A percentile compares a stretch with the other conserved stretches of the same genome.
Evolutionary conservation across 53 echinoderm and acorn worm species (phyloP).

Genomic region (Antedon mediterranea): DNA sequence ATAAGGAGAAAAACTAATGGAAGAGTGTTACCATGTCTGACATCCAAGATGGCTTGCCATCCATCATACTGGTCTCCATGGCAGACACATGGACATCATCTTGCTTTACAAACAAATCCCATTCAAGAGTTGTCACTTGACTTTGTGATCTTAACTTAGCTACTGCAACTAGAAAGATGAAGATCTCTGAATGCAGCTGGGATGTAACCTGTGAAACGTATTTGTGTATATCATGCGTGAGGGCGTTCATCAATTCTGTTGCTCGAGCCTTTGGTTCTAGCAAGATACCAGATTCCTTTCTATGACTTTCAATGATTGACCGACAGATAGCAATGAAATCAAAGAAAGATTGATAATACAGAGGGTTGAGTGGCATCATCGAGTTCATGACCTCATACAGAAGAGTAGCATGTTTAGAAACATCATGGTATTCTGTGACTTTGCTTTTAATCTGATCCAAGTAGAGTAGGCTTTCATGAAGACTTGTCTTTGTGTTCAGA

Average conservation of each 20-base stretch:
- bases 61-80: neutral
- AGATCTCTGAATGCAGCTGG: slow-evolving; percentile 48
- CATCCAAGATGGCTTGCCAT: slow-evolving; percentile 1
- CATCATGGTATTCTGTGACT: slow-evolving; percentile 36
- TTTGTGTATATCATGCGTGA: slow-evolving; percentile 43
- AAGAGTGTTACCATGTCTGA: neutral
- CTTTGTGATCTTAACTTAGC: slow-evolving; percentile 45
- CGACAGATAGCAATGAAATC: slow-evolving; percentile 40
- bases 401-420: slow-evolving; percentile 73
- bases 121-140: slow-evolving; percentile 45
- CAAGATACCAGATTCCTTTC: slow-evolving; percentile 58
- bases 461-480: slow-evolving; percentile 49
- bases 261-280: slow-evolving; percentile 65
- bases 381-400: slow-evolving; percentile 45
- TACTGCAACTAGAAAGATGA: slow-evolving; percentile 66
- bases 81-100: slow-evolving; percentile 7
- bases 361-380: slow-evolving; percentile 40
- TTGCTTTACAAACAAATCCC: slow-evolving; percentile 69
- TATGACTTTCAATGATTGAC: slow-evolving; percentile 29
- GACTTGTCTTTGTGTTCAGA: slow-evolving; percentile 36
- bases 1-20: neutral
- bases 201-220: slow-evolving; percentile 27
- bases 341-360: slow-evolving; percentile 45
- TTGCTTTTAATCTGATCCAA: slow-evolving; percentile 45
- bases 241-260: slow-evolving; percentile 50